Base-by-base conservation (phyloP, 2,888 invertebrate species). In the Neocrepidodera transversa region DNA sequence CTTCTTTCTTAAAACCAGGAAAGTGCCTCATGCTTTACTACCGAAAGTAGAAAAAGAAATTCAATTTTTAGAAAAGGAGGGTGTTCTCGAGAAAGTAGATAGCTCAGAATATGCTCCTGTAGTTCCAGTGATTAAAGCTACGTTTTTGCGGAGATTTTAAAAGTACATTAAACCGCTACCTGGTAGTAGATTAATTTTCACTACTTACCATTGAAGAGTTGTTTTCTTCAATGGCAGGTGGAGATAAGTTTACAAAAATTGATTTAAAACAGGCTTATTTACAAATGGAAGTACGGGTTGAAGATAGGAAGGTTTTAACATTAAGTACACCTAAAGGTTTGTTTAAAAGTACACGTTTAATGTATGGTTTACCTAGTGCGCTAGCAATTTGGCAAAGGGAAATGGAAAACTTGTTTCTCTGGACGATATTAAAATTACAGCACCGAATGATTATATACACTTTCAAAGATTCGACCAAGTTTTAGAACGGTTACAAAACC, bases 281-380 rank as follows among this genome's bases (percentile, higher is more conserved):
- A 59, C 75, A 78, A 56, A 38, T 77, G 17, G 72, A 73, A 66
- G 64, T 77, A 18, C 68, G 71, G 26, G 70, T 69, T 2, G 70
- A 73, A 16, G 68, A 72, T 60, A 62, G 68, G 54, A 62, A 75
- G 13, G 64, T 71, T 11, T 51, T 76, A 13, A 77, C 75, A 1
- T 63, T 78, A 43, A 76, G 58, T 60, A 77, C 76, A 1, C 75
- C 72, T 51, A 74, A 73, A 52, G 77, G 76, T 2, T 52, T 76
- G 10, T 77, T 66, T 58, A 59, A 68, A 48, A 70, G 69, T 45
- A 75, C 67, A 5, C 56, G 76, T 10, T 53, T 76, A 43, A 65
- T 71, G 67, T 76, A 70, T 58, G 76, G 75, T 1, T 57, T 76
- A 2, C 70, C 75, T 7, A 20, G 32, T 32, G 65, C 62, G n/a